Conservation (phyloP, 2,797 vertebrate species). For the Scolopax rusticola region DNA sequence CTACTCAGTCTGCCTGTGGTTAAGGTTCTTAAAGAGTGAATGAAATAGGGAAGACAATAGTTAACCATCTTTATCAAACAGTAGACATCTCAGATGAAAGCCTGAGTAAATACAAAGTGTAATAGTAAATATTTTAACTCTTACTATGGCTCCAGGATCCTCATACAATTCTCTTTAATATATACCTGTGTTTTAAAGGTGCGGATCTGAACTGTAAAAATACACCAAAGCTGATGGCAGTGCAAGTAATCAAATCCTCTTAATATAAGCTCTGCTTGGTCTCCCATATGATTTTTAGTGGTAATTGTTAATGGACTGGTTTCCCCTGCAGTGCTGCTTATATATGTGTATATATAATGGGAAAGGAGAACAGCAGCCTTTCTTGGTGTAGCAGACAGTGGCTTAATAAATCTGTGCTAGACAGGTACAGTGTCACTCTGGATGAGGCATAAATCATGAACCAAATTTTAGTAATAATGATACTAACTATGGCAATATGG, state of each 20-base stretch:
- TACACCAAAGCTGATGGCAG: not conserved
- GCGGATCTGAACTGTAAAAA: not conserved
- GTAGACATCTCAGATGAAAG: not conserved
- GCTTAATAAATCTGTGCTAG: not conserved
- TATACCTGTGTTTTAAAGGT: not conserved
- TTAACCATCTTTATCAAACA: not conserved
- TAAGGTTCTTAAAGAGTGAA: not conserved
- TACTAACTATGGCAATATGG: not conserved
- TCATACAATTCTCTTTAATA: not conserved
- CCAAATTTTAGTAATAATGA: slow-evolving; percentile 7
- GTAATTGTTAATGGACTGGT: not conserved
- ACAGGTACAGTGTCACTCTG: not conserved
- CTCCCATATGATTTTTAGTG: not conserved
- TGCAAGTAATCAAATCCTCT: not conserved
- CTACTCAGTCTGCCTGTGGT: not conserved
- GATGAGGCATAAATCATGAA: not conserved
- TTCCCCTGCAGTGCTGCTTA: not conserved
- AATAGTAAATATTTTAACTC: not conserved
- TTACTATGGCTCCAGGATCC: not conserved
- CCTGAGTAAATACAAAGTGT: not conserved
- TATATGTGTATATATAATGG: not conserved
- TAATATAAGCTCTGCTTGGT: not conserved
- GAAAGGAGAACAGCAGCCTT: not conserved
- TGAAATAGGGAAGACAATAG: not conserved
- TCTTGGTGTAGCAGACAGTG: not conserved